These are phyloP conservation scores for Sporophila hypoxantha DNA, from an alignment of 2,113 vertebrate genomes.

Conservation along the genomic window DNA sequence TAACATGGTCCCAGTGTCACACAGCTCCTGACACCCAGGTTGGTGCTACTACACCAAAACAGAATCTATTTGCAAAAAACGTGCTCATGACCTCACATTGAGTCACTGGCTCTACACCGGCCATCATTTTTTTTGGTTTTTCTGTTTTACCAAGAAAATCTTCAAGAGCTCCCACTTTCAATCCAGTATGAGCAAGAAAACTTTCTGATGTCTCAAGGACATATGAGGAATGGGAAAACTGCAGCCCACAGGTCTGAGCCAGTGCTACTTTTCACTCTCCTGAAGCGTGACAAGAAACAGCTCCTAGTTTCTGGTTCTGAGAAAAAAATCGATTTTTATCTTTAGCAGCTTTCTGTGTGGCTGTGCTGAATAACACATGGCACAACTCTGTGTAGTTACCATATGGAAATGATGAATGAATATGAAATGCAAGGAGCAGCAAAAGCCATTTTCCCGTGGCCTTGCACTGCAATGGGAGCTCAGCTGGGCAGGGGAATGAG, in stretches of 20 bases:
- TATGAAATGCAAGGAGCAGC: not conserved
- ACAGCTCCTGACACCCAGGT: not conserved
- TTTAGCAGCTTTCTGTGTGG: not conserved
- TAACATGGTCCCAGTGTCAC: accelerated
- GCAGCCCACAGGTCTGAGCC: not conserved
- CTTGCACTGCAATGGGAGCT: not conserved
- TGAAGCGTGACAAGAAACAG: constrained; percentile 55
- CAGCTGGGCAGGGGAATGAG: not conserved
- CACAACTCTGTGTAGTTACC: not conserved
- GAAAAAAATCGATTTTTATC: not conserved
- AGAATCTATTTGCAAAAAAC: not conserved
- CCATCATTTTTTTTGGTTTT: not conserved
- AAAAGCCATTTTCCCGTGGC: not conserved
- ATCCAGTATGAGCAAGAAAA: not conserved
- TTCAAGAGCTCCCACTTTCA: not conserved
- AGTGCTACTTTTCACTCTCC: constrained; percentile 39
- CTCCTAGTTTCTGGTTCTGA: constrained; percentile 23
- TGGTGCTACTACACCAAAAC: not conserved
- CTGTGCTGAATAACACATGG: constrained; percentile 16
- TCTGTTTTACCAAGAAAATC: not conserved
- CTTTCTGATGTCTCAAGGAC: not conserved
- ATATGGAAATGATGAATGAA: constrained; percentile 20
- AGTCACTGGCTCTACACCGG: accelerated
- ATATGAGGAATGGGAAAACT: not conserved
- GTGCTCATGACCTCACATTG: accelerated